Evolutionary conservation across 1,140 invertebrate genomes (phyloP), one percentile per base, ranked within the genome.

Genomic region (Drosophila tani): DNA sequence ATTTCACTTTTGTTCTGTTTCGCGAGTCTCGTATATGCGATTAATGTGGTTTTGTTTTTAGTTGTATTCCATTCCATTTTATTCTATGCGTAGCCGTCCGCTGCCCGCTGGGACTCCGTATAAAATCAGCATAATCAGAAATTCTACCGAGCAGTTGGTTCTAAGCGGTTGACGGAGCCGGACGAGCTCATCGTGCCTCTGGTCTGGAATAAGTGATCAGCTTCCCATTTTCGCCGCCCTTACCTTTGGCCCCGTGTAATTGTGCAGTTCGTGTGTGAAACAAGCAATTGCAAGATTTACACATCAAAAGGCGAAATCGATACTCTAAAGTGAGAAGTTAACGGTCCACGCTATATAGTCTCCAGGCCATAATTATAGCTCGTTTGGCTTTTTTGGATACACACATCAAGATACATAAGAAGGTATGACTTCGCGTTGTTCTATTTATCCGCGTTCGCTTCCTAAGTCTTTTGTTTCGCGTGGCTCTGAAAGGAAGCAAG

Each of bases 101-200:
- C 49, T 53, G 68, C 19, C 66, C 38, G 56, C 15, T 51, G 70
- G 69, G 55, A 73, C 68, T 43, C 73, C 81, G 83, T 91, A 91
- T 91, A 91, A 91, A 91, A 91, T 90, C 85, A 91, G 69, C 88
- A 91, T 84, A 91, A 84, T 91, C 90, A 70, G 88, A 85, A 88
- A 88, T 91, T 91, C 80, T 84, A 88, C 63, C 73, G 59, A 82
- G 53, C 88, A 91, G 88, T 91, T 76, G 75, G 91, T 91, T 91
- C 88, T 91, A 83, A 81, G 81, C 79, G 55, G 75, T 83, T 63
- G 74, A 71, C 81, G 62, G 50, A 81, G 87, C 76, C 74, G 74
- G 80, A 86, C 86, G 32, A 55, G 77, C 74, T 67, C 57, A 77
- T 68, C 69, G 45, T 27, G 53, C 63, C 63, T 67, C 63, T 64